phyloP scores from a whole-genome alignment of 2,888 invertebrate species.

The Mythimna pallens region DNA sequence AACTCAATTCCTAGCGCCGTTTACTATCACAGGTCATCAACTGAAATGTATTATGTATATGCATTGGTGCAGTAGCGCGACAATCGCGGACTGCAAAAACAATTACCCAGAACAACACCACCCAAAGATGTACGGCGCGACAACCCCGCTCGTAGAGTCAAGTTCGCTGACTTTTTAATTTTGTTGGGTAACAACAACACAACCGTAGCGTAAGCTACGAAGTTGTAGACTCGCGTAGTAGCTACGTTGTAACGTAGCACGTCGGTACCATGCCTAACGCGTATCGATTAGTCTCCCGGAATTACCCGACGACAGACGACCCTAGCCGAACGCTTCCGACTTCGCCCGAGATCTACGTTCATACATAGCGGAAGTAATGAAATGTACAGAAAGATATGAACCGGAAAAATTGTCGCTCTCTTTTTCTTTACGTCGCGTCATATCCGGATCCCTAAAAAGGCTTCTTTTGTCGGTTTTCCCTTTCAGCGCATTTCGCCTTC shows the following conservation, averaged over 20 bases:
- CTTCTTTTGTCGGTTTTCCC: constrained; percentile 82
- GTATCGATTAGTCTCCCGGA: constrained; percentile 86
- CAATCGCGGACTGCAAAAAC: constrained; percentile 63
- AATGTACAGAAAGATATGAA: constrained; percentile 90
- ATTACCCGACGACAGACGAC: constrained; percentile 77
- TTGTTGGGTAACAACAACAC: constrained; percentile 68
- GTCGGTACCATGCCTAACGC: constrained; percentile 79
- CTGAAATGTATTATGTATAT: constrained; percentile 57
- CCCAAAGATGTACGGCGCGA: constrained; percentile 58
- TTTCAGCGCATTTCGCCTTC: constrained; percentile 78
- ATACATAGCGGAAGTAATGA: constrained; percentile 89
- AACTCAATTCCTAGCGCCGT: constrained; percentile 65
- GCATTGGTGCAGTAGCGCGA: constrained; percentile 53
- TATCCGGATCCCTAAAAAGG: constrained; percentile 82
- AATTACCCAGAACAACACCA: constrained; percentile 68
- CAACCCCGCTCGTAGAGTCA: constrained; percentile 70
- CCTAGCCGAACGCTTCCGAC: constrained; percentile 76
- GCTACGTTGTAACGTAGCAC: constrained; percentile 83
- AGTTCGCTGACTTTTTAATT: constrained; percentile 78
- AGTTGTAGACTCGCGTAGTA: constrained; percentile 81
- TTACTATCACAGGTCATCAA: constrained; percentile 68
- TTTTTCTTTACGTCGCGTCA: constrained; percentile 86
- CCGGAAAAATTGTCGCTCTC: constrained; percentile 89
- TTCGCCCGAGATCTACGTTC: constrained; percentile 77
- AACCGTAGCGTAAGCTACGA: constrained; percentile 83